These are phyloP conservation scores for Delphinus delphis DNA, from an alignment of 2,113 vertebrate species.

Conservation along the genomic window DNA sequence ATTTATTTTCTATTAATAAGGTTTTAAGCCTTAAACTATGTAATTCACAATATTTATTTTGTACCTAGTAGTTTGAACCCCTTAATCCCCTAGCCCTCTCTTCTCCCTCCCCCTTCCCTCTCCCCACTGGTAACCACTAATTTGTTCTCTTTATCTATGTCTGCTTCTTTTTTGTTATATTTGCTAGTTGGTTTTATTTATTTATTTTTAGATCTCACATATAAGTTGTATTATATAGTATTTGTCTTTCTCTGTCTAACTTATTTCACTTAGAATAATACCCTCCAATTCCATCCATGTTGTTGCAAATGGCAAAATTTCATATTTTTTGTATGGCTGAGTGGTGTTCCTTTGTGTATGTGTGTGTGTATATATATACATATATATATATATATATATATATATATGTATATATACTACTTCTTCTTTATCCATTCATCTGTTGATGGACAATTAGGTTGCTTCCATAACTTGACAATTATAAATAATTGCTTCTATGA, in stretches of 20 bases:
- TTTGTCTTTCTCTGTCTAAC: not conserved
- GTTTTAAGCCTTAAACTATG: not conserved
- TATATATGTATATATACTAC: too few relatives aligned
- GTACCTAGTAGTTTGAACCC: not conserved
- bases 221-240: not conserved
- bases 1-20: not conserved
- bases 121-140: not conserved
- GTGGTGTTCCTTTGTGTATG: not conserved
- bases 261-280: not conserved
- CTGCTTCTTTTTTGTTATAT: not conserved
- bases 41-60: not conserved
- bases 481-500: not conserved
- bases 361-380: too few relatives aligned
- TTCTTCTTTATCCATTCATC: not conserved
- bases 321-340: not conserved
- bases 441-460: not conserved
- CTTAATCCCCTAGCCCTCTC: not conserved
- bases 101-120: not conserved
- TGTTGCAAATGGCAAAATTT: not conserved
- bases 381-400: too few relatives aligned
- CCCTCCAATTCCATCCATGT: not conserved
- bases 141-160: not conserved
- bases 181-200: not conserved
- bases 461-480: not conserved
- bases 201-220: not conserved